Conservation (phyloP, 2,113 vertebrate genomes). For the Labrus mixtus region DNA sequence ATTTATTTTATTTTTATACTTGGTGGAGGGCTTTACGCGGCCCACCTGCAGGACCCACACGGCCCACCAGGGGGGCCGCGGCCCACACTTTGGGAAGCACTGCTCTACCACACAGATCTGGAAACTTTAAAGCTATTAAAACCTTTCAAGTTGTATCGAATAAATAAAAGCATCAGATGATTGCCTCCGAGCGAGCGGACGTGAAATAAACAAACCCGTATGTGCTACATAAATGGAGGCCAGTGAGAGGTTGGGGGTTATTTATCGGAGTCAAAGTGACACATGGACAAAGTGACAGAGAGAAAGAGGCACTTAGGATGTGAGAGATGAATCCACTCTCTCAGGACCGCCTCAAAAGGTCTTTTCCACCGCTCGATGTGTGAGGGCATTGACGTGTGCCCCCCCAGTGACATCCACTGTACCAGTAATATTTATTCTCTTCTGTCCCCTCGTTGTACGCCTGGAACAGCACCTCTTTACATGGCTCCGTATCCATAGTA, state of each 20-base stretch:
- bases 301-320: conserved; percentile 19
- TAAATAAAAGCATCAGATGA: background rate
- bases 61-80: too few relatives aligned
- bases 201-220: background rate
- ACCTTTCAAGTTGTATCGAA: background rate
- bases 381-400: background rate
- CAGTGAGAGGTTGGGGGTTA: conserved; percentile 15
- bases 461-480: background rate
- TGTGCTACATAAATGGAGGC: background rate
- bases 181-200: background rate
- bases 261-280: conserved; percentile 35
- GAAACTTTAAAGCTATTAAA: background rate
- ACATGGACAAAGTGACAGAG: conserved; percentile 1
- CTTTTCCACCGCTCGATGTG: background rate
- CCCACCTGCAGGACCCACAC: too few relatives aligned
- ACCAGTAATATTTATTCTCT: background rate
- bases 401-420: conserved; percentile 1
- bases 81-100: too few relatives aligned
- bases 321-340: conserved; percentile 13
- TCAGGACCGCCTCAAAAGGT: conserved; percentile 1
- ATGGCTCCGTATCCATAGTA: conserved; percentile 19
- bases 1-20: too few relatives aligned
- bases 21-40: too few relatives aligned
- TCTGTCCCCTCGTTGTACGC: background rate
- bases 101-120: background rate